phyloP scores from a whole-genome alignment of 2,888 invertebrate genomes.

The Microplitis deprimator region DNA sequence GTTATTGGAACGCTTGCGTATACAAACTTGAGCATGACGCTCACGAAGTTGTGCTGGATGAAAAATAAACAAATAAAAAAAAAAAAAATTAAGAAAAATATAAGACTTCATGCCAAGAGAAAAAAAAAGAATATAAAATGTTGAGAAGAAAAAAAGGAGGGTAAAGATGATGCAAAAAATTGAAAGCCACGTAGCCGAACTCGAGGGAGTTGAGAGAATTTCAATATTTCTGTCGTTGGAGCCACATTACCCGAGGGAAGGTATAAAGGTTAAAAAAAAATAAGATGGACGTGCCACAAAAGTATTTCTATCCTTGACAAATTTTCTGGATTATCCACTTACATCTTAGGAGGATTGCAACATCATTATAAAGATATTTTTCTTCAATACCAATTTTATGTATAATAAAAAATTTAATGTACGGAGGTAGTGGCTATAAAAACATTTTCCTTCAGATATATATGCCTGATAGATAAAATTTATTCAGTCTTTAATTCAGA shows the following conservation, averaged over 20 bases:
- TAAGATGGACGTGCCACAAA: slow-evolving; percentile 20
- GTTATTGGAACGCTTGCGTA: slow-evolving; percentile 5
- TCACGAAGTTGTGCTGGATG: slow-evolving; percentile 17
- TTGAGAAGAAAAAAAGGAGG: not conserved
- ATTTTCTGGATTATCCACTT: slow-evolving; percentile 22
- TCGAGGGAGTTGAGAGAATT: slow-evolving; percentile 49
- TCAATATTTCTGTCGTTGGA: slow-evolving; percentile 46
- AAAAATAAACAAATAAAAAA: slow-evolving; percentile 4
- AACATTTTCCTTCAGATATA: too few species aligned
- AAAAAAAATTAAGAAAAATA: slow-evolving; percentile 6
- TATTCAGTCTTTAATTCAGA: too few species aligned
- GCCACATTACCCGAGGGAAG: slow-evolving; percentile 44
- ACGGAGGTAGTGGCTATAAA: too few species aligned
- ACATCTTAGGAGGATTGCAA: slow-evolving; percentile 3
- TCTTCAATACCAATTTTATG: not conserved
- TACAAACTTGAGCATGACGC: slow-evolving; percentile 12
- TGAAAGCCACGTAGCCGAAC: slow-evolving; percentile 38
- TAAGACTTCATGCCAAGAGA: not conserved
- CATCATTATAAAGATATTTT: slow-evolving; percentile 2
- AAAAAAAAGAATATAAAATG: slow-evolving; percentile 10
- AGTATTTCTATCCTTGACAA: slow-evolving; percentile 23
- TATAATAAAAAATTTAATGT: not conserved
- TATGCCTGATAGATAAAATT: too few species aligned
- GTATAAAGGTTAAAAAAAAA: slow-evolving; percentile 40
- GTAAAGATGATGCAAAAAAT: slow-evolving; percentile 22